A percentile compares a stretch with the other conserved stretches of the same genome.
phyloP scores from a whole-genome alignment of 2,113 vertebrate genomes.

The Canis aureus region DNA sequence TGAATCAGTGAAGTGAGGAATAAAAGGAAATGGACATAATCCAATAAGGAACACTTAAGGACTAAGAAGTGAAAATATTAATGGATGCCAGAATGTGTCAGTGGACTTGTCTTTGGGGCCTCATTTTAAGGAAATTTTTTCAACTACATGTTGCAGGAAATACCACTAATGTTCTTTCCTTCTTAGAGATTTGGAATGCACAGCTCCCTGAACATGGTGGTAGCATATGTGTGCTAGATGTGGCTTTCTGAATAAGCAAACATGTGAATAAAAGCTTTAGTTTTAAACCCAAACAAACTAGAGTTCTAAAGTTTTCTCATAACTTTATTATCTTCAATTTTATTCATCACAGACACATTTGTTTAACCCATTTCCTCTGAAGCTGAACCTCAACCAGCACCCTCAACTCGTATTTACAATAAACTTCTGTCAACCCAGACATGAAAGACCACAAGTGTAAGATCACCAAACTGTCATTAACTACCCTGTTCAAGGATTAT shows the following conservation, averaged over 20 bases:
- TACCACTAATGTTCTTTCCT: not conserved
- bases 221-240: not conserved
- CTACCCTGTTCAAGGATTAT: not conserved
- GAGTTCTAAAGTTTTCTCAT: not conserved
- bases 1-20: not conserved
- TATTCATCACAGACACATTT: not conserved
- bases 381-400: not conserved
- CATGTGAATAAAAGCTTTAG: not conserved
- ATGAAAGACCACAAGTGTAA: not conserved
- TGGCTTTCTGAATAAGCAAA: not conserved
- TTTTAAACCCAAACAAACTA: not conserved
- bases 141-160: not conserved
- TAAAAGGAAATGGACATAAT: not conserved
- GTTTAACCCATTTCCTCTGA: conserved; percentile 5
- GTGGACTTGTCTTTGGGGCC: not conserved
- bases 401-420: not conserved
- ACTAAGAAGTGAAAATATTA: not conserved
- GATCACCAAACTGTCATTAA: not conserved
- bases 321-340: not conserved
- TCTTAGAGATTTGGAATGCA: not conserved
- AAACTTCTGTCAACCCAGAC: not conserved
- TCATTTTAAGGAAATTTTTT: not conserved
- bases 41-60: not conserved
- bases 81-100: not conserved
- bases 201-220: not conserved